Evolutionary conservation across 1,140 invertebrate genomes (phyloP).

Genomic region (Halesus radiatus): DNA sequence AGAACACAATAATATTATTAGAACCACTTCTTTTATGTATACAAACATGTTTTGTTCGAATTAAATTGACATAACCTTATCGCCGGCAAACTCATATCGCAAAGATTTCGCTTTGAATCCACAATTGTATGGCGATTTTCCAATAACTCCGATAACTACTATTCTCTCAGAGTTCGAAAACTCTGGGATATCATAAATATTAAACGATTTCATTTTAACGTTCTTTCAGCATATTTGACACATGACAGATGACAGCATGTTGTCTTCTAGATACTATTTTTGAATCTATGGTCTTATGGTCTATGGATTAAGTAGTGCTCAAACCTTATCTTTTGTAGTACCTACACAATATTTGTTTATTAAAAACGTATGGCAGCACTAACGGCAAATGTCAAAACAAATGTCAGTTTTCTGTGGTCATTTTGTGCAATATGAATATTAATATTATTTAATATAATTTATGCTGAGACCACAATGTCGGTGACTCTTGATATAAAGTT

Average conservation of each 20-base stretch:
- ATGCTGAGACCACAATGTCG: slow-evolving; percentile 68
- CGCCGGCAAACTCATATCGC: slow-evolving; percentile 59
- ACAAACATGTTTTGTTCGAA: too few relatives aligned
- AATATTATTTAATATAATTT: not conserved
- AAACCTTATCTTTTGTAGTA: too few relatives aligned
- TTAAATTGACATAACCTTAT: slow-evolving; percentile 60
- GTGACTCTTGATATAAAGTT: slow-evolving; percentile 80
- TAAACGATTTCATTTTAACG: slow-evolving; percentile 63
- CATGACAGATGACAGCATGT: too few relatives aligned
- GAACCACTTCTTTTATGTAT: too few relatives aligned
- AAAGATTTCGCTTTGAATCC: slow-evolving; percentile 67
- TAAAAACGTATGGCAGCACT: not conserved
- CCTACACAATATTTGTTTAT: not conserved
- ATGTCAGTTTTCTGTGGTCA: not conserved
- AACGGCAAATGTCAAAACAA: not conserved
- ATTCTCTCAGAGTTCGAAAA: slow-evolving; percentile 67
- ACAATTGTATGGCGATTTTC: slow-evolving; percentile 67
- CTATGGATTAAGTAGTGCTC: too few relatives aligned
- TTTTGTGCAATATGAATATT: not conserved
- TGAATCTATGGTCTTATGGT: too few relatives aligned
- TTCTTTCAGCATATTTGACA: too few relatives aligned
- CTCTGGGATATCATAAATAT: slow-evolving; percentile 65
- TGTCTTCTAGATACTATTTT: too few relatives aligned
- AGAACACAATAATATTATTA: slow-evolving; percentile 3
- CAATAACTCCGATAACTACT: slow-evolving; percentile 67